Percentiles rank a stretch among this genome's conserved stretches.
These are phyloP conservation scores for Laspeyria flexula DNA, from an alignment of 2,888 invertebrate species.

Conservation along the genomic window DNA sequence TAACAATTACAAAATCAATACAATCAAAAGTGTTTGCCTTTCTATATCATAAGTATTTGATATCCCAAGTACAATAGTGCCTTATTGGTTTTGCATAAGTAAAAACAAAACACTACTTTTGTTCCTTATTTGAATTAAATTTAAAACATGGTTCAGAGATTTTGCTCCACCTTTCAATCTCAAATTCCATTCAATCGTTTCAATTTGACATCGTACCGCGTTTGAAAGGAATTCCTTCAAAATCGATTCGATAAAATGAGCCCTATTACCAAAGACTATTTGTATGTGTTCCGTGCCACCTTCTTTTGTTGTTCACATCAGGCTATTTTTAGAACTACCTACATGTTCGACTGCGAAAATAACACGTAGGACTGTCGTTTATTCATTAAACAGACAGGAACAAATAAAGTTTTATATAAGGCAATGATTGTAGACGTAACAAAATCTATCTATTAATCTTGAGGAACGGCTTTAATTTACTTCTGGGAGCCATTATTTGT, in stretches of 20 bases:
- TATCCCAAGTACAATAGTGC: too few species aligned
- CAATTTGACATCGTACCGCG: conserved; percentile 14
- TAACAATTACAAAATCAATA: too few species aligned
- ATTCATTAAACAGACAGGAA: not conserved
- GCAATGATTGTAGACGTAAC: not conserved
- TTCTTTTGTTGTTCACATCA: conserved; percentile 3
- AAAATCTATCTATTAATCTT: not conserved
- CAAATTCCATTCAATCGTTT: conserved; percentile 20
- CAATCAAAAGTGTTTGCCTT: too few species aligned
- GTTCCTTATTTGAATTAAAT: not conserved
- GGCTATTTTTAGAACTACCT: not conserved
- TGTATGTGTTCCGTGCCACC: conserved; percentile 4
- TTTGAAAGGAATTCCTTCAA: conserved; percentile 22
- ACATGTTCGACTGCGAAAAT: not conserved
- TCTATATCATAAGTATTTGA: too few species aligned
- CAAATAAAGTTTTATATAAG: not conserved
- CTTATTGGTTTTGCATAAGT: too few species aligned
- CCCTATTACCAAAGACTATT: conserved; percentile 7
- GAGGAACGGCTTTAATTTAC: not conserved
- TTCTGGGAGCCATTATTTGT: not conserved
- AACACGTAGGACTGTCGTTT: not conserved
- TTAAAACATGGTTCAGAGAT: conserved; percentile 5
- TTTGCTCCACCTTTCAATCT: conserved; percentile 13
- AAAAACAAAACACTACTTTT: not conserved
- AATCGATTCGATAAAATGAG: conserved; percentile 24